A percentile compares a stretch with the other conserved stretches of the same genome.
These are phyloP conservation scores for Sipha flava DNA, from an alignment of 1,140 invertebrate genomes.

Conservation along the genomic window DNA sequence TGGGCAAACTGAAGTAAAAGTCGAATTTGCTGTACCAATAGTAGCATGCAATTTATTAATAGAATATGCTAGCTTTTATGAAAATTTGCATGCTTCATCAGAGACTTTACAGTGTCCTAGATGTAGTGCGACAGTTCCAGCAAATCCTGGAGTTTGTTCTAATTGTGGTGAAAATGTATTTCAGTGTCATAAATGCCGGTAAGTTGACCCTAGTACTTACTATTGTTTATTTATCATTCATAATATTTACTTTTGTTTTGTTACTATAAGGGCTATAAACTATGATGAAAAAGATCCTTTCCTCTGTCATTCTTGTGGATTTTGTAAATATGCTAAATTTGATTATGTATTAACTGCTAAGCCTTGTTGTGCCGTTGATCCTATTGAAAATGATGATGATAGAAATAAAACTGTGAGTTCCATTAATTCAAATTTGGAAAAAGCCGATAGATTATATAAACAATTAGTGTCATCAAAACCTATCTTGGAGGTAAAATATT, in stretches of 20 bases:
- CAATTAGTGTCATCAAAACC: constrained; percentile 83
- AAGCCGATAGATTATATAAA: constrained; percentile 88
- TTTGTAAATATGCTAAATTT: constrained; percentile 99
- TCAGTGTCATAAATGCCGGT: constrained; percentile 94
- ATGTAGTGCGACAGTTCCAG: constrained; percentile 90
- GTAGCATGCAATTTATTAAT: constrained; percentile 98
- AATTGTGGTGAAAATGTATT: constrained; percentile 99
- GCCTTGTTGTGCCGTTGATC: constrained; percentile 90
- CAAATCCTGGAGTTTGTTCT: constrained; percentile 92
- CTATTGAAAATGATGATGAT: constrained; percentile 94
- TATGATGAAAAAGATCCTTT: constrained; percentile 99
- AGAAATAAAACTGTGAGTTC: constrained; percentile 66
- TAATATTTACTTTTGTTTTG: background rate
- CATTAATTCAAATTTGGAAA: constrained; percentile 84
- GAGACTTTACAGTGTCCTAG: constrained; percentile 93
- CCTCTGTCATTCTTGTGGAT: constrained; percentile 95
- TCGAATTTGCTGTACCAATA: constrained; percentile 92
- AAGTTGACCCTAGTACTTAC: constrained; percentile 27
- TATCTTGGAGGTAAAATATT: constrained; percentile 59
- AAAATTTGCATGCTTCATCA: constrained; percentile 69
- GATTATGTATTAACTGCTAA: constrained; percentile 85
- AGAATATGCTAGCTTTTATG: constrained; percentile 96
- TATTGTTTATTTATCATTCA: background rate
- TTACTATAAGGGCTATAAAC: constrained; percentile 72
- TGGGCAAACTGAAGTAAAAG: constrained; percentile 90